phyloP scores from a whole-genome alignment of 2,888 invertebrate genomes.

The Protonemura montana region DNA sequence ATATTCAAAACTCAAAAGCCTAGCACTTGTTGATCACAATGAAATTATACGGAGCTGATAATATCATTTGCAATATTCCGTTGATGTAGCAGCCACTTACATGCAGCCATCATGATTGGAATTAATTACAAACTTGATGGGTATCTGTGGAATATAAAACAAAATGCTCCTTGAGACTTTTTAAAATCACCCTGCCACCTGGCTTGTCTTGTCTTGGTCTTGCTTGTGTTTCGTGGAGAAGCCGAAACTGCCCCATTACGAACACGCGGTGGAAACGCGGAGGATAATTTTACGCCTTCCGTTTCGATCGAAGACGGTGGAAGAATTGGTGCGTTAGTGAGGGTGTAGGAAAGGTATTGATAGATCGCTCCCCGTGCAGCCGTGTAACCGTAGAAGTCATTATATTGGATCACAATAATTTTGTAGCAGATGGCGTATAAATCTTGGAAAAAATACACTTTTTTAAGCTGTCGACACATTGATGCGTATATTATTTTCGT shows the following conservation, averaged over 20 bases:
- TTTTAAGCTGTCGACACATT: background rate
- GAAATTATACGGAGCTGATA: constrained; percentile 18
- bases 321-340: constrained; percentile 1
- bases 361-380: background rate
- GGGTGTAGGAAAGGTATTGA: background rate
- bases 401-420: background rate
- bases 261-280: background rate
- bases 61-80: constrained; percentile 8
- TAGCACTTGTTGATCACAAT: constrained; percentile 25
- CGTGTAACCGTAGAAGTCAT: constrained; percentile 12
- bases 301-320: constrained; percentile 16
- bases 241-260: background rate
- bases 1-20: background rate
- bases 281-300: constrained; percentile 26
- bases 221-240: background rate
- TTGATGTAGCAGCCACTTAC: background rate
- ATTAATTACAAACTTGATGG: background rate
- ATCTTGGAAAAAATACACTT: background rate
- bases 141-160: constrained; percentile 12
- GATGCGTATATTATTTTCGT: background rate
- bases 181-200: background rate
- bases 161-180: background rate
- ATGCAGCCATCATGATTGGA: background rate
- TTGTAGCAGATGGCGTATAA: background rate
- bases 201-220: background rate